Conservation (phyloP, 2,113 vertebrate genomes). For the Dinomys branickii region DNA sequence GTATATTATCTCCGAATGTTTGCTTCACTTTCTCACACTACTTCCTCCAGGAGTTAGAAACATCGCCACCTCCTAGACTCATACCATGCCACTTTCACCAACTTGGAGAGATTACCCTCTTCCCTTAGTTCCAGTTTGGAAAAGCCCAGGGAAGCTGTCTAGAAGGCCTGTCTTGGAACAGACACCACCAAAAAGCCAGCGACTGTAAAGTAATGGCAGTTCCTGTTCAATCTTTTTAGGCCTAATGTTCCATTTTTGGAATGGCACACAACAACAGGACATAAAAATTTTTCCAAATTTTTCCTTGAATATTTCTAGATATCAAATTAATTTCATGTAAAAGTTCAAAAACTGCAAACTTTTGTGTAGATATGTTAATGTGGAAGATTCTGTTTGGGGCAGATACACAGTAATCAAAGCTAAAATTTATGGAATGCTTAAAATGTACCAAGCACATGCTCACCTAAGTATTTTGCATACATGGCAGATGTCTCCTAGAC, state of each 20-base stretch:
- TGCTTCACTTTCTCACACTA: background rate
- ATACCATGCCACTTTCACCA: background rate
- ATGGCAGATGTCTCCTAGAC: background rate
- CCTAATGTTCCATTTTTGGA: background rate
- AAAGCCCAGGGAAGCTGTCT: background rate
- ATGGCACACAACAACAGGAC: background rate
- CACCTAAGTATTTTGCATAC: background rate
- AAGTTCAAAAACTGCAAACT: background rate
- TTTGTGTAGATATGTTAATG: background rate
- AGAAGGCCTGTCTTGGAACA: background rate
- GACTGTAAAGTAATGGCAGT: background rate
- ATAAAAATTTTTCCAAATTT: background rate
- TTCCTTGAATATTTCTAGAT: background rate
- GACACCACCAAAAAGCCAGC: background rate
- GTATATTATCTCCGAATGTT: background rate
- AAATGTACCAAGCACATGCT: background rate
- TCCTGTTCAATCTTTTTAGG: background rate
- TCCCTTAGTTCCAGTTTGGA: slow-evolving; percentile 12
- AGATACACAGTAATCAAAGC: background rate
- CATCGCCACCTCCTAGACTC: background rate
- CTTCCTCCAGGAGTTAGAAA: background rate
- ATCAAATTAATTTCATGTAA: background rate
- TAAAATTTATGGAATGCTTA: background rate
- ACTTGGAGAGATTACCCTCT: background rate
- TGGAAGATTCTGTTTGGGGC: background rate